These are phyloP conservation scores for Nyctalus aviator DNA, from an alignment of 2,797 vertebrate genomes.

Conservation along the genomic window DNA sequence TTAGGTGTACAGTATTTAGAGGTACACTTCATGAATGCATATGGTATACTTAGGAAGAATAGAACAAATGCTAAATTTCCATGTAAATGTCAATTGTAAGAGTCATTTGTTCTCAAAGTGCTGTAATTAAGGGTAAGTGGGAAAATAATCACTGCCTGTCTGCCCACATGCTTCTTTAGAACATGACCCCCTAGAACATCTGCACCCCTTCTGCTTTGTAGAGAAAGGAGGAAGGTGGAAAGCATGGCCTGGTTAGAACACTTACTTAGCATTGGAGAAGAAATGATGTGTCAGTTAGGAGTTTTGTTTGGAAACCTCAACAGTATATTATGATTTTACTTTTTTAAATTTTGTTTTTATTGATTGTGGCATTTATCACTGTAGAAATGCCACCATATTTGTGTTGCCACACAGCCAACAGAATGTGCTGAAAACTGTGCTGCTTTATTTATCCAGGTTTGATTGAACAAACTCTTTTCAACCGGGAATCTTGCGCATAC, in stretches of 20 bases:
- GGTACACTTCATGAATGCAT: neutral
- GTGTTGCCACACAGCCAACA: neutral
- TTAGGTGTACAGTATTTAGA: neutral
- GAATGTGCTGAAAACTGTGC: neutral
- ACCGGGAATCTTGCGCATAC: neutral
- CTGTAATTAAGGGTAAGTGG: neutral
- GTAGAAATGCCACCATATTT: neutral
- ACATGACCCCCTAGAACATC: neutral
- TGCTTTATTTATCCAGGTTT: neutral
- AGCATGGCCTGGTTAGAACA: neutral
- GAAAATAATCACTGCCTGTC: neutral
- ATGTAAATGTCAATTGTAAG: neutral
- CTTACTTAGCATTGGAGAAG: neutral
- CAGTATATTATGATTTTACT: neutral
- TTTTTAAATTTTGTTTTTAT: conserved; percentile 1
- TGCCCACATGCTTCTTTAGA: neutral
- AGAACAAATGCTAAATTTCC: neutral
- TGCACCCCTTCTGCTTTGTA: neutral
- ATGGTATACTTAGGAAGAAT: neutral
- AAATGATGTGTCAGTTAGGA: neutral
- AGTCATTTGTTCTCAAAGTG: conserved; percentile 6
- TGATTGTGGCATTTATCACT: neutral
- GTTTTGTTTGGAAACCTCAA: neutral
- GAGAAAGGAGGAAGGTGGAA: neutral
- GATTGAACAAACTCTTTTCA: neutral